Conservation (phyloP, 2,113 vertebrate genomes). For the Odocoileus virginianus region DNA sequence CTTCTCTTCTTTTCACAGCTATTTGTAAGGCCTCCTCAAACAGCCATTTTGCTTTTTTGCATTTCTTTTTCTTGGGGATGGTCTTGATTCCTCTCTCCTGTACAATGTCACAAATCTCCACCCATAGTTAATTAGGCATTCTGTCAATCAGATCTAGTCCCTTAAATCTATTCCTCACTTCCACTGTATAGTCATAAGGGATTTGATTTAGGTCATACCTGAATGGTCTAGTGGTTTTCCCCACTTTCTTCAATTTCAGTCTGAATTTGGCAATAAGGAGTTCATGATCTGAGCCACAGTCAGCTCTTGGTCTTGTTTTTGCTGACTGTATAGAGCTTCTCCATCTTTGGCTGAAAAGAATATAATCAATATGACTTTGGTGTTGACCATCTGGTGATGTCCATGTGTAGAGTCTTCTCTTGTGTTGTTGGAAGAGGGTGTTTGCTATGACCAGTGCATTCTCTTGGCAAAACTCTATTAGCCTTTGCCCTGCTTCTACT, state of each 20-base stretch:
- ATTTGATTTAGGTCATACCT: neutral
- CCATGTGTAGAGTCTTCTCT: neutral
- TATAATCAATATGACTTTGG: neutral
- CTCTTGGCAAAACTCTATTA: neutral
- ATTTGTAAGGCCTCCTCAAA: neutral
- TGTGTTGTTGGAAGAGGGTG: neutral
- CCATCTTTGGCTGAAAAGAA: neutral
- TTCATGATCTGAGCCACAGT: neutral
- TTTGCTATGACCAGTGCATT: neutral
- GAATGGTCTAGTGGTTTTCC: neutral
- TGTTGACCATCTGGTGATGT: neutral
- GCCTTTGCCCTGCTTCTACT: neutral
- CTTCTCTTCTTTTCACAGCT: neutral
- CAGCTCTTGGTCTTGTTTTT: neutral
- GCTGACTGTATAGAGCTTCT: neutral
- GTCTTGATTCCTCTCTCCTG: neutral
- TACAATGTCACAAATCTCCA: neutral
- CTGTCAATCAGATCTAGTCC: neutral
- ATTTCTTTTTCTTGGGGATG: neutral
- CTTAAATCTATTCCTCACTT: neutral
- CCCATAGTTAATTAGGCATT: neutral
- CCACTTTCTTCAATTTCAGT: neutral
- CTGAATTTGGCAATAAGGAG: neutral
- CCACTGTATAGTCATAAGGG: neutral
- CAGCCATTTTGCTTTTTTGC: neutral